Evolutionary conservation across 37 sponge, comb jelly and placozoan genomes (phyloP), one percentile per base, ranked within the genome.

Genomic region (Mnemiopsis leidyi): DNA sequence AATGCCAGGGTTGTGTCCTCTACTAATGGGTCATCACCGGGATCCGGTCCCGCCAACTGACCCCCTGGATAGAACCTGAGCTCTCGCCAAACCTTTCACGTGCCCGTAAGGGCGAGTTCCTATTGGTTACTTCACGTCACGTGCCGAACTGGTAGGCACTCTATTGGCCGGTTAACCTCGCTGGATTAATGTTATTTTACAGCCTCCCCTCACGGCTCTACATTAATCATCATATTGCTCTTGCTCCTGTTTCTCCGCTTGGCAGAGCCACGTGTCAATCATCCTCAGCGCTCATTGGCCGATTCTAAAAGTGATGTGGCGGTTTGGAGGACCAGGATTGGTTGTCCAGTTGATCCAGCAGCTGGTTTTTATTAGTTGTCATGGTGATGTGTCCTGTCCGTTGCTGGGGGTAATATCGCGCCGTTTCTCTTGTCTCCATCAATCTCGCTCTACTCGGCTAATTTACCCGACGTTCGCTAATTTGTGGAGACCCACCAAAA

Each of bases 181-280:
- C 79, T 31, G 32, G 79, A 77, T 26, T 77, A 32, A 77, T 77
- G 79, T 77, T 77, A 77, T 77, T 77, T 77, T 77, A 77, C 79
- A 48, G 79, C 33, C 79, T 77, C 79, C 79, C 79, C 79, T 77
- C 61, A 48, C 61, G 61, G 79, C 79, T 77, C 32, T 77, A 77
- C 79, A 77, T 77, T 77, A 77, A 77, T 77, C 79, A 77, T 77
- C 79, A 31, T 77, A 77, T 77, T 77, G 79, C 79, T 77, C 79
- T 48, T 48, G 61, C 61, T 77, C 79, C 79, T 77, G 79, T 77
- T 77, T 31, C 79, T 31, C 26, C 26, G 79, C 61, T 48, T 13
- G 13, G 61, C 61, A 28, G 36, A 2, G 36, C 18, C 79, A 77
- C 79, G 79, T 77, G 79, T 1, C 35, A 0, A 1, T 32, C 18